Conservation (phyloP, 37 sponge, comb jelly and placozoan species). For the Spongilla lacustris region DNA sequence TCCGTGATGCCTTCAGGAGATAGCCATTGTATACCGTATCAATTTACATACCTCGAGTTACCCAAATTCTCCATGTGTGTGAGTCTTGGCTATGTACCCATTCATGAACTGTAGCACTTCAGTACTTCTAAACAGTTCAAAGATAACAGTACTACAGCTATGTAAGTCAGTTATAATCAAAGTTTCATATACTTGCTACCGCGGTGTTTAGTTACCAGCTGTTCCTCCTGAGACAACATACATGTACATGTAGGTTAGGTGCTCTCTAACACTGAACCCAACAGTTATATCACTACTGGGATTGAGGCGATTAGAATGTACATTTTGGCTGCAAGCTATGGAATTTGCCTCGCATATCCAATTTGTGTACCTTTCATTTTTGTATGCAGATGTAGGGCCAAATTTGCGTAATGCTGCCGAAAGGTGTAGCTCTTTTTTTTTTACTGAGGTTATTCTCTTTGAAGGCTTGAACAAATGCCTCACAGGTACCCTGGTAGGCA, state of each 20-base stretch:
- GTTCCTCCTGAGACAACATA: neutral
- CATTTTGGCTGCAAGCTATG: neutral
- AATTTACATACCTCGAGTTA: neutral
- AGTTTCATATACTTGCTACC: neutral
- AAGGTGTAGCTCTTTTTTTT: conserved; percentile 29
- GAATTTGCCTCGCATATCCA: conserved; percentile 13
- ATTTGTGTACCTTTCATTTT: conserved; percentile 42
- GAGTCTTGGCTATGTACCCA: neutral
- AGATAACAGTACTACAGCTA: neutral
- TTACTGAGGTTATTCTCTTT: neutral
- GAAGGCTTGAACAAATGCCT: conserved; percentile 28
- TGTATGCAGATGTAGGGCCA: conserved; percentile 36
- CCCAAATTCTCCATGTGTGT: neutral
- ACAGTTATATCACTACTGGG: neutral
- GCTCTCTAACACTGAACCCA: neutral
- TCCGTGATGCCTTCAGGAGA: neutral
- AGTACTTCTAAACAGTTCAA: neutral
- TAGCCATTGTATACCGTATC: neutral
- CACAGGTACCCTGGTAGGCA: neutral
- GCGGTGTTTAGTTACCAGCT: neutral
- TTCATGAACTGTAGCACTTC: neutral
- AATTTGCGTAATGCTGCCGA: conserved; percentile 28
- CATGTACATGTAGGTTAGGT: neutral
- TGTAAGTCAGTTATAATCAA: neutral
- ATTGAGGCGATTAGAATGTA: neutral